Conservation (phyloP, 2,888 invertebrate species). For the Polyommatus icarus region DNA sequence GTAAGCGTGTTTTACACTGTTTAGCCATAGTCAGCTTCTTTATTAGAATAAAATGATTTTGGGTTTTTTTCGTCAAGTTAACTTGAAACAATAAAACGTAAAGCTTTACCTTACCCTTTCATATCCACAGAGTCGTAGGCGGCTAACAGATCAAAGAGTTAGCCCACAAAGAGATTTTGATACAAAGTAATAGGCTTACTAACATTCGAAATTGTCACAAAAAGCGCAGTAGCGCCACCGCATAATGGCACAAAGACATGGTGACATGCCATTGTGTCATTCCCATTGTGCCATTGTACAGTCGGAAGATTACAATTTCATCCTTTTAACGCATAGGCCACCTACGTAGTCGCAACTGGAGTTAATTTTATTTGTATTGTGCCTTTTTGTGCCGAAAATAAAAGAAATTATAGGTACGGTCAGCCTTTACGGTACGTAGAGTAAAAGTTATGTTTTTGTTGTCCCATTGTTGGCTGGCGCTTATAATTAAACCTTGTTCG, state of each 20-base stretch:
- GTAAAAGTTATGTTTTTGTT: conserved; percentile 27
- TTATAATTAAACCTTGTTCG: conserved; percentile 15
- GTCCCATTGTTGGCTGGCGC: conserved; percentile 19
- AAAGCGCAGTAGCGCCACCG: conserved; percentile 75
- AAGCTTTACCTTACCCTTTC: background rate
- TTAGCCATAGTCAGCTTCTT: background rate
- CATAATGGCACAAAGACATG: conserved; percentile 57
- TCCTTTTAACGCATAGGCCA: conserved; percentile 27
- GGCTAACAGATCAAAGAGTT: conserved; percentile 1
- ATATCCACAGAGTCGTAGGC: background rate
- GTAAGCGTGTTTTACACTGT: background rate
- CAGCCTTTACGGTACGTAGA: conserved; percentile 24
- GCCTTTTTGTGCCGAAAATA: conserved; percentile 7
- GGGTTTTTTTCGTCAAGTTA: background rate
- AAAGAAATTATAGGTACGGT: conserved; percentile 19
- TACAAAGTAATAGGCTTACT: conserved; percentile 31
- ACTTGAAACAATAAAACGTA: background rate
- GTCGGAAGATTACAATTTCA: conserved; percentile 24
- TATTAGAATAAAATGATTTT: background rate
- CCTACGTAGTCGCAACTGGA: conserved; percentile 27
- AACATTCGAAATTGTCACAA: conserved; percentile 45
- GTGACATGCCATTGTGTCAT: conserved; percentile 56
- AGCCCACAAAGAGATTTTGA: background rate
- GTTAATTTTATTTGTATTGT: conserved; percentile 31
- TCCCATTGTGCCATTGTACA: conserved; percentile 47